Evolutionary conservation across 2,113 vertebrate genomes (phyloP).

Genomic region (Amblyopsis rosae): DNA sequence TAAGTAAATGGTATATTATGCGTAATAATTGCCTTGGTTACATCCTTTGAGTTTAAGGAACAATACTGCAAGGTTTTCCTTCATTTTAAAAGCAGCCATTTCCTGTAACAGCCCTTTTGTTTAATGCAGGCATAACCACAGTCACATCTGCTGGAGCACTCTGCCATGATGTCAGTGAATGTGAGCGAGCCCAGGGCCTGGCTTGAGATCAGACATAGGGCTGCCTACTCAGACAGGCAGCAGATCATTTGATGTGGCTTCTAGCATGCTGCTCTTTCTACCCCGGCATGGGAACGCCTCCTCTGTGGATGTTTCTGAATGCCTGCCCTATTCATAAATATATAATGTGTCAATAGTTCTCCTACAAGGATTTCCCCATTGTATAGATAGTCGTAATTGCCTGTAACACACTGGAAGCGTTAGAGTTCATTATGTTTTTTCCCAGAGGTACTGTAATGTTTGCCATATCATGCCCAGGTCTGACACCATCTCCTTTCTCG

Average conservation of each 20-base stretch:
- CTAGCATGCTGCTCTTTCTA: conserved; percentile 52
- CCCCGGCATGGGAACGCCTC: conserved; percentile 17
- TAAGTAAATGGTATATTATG: conserved; percentile 58
- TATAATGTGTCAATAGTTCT: conserved; percentile 43
- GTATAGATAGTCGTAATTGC: no score
- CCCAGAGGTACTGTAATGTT: no score
- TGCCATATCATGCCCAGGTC: no score
- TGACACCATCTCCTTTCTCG: no score
- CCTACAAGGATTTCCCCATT: neutral
- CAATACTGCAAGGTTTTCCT: conserved; percentile 46
- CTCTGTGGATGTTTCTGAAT: no score
- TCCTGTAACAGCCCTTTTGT: conserved; percentile 70
- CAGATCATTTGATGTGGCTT: conserved; percentile 34
- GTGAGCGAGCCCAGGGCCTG: conserved; percentile 62
- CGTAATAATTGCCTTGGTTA: conserved; percentile 52
- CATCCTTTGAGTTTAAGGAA: conserved; percentile 53
- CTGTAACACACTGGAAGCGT: no score
- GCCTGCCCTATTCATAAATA: conserved; percentile 15
- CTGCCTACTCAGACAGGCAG: conserved; percentile 41
- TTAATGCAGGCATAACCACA: conserved; percentile 72
- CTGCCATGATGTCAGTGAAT: conserved; percentile 75
- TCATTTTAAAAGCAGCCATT: conserved; percentile 67
- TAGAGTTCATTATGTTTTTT: no score
- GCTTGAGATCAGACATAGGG: conserved; percentile 67
- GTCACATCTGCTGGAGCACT: conserved; percentile 81